Base-by-base conservation (phyloP, 2,888 invertebrate genomes). In the Dastarcus helophoroides region DNA sequence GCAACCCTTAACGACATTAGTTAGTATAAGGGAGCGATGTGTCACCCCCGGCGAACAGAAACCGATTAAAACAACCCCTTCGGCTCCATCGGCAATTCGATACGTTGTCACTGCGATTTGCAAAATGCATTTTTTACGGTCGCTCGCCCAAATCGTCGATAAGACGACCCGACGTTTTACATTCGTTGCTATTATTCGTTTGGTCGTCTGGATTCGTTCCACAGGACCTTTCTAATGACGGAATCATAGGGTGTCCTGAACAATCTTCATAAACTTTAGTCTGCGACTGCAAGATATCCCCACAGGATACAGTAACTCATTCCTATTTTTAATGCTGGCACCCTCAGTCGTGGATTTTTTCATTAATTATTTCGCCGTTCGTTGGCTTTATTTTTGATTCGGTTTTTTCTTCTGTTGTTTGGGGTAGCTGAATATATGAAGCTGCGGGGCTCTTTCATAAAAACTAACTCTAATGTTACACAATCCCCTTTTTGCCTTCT, bases 1-100 rank as follows among this genome's bases (percentile, higher is more conserved):
- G 44, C 49, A 53, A 50, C 58, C 58, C 57, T 56, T 55, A 56
- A 56, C 54, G 54, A 56, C 56, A 56, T 58, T 51, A 51, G 51
- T 49, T 41, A 36, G 42, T 46, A 40, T 51, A 48, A 44, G 54
- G 50, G 52, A 45, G 45, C 49, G 51, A 53, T 50, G 40, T 47
- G 47, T 51, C 49, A 48, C 53, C 57, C 54, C 38, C 40, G 48
- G 44, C 42, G 54, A 50, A 47, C 51, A 47, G 48, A 57, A 59
- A 58, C 56, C 59, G 58, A 58, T 59, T 59, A 59, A 59, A 60
- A 58, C 57, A 60, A 59, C 60, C 60, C 61, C 57, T 58, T 57
- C 45, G 49, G 41, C 41, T 50, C 51, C 50, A 51, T 50, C 44
- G 46, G 54, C 53, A 60, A 60, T 59, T 60, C 58, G 60, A 61